These are phyloP conservation scores for Passer montanus DNA, from an alignment of 2,113 vertebrate species.

Conservation along the genomic window DNA sequence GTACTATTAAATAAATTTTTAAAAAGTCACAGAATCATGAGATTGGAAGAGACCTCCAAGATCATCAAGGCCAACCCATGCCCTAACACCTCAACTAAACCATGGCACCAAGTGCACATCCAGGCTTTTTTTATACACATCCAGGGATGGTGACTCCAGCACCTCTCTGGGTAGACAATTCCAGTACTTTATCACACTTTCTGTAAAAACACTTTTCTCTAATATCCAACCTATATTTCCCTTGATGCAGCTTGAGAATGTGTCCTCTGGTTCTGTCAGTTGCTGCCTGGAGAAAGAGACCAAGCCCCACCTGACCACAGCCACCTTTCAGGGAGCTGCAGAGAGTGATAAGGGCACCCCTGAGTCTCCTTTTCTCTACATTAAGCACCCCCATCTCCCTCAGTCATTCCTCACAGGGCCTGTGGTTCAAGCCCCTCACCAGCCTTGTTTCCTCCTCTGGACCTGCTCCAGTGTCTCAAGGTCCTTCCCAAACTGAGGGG, in stretches of 20 bases:
- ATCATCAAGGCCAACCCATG: accelerated
- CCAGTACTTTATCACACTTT: background rate
- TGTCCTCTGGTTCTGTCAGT: accelerated
- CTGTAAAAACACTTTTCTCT: accelerated
- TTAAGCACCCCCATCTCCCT: background rate
- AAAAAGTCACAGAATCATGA: background rate
- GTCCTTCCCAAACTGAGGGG: background rate
- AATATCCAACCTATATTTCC: background rate
- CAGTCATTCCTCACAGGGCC: accelerated
- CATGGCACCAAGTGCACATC: background rate
- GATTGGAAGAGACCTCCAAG: background rate
- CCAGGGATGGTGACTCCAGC: background rate
- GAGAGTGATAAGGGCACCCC: too few species aligned
- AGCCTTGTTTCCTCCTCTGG: background rate
- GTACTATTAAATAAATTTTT: background rate
- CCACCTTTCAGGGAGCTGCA: background rate
- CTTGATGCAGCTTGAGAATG: accelerated
- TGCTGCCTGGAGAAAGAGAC: background rate
- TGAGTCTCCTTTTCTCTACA: background rate
- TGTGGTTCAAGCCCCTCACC: background rate
- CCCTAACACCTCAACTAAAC: background rate
- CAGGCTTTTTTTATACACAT: background rate
- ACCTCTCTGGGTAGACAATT: accelerated
- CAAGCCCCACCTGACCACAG: background rate
- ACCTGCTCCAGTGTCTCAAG: accelerated